These are phyloP conservation scores for Passer montanus DNA, from an alignment of 2,113 vertebrate genomes.

Conservation along the genomic window DNA sequence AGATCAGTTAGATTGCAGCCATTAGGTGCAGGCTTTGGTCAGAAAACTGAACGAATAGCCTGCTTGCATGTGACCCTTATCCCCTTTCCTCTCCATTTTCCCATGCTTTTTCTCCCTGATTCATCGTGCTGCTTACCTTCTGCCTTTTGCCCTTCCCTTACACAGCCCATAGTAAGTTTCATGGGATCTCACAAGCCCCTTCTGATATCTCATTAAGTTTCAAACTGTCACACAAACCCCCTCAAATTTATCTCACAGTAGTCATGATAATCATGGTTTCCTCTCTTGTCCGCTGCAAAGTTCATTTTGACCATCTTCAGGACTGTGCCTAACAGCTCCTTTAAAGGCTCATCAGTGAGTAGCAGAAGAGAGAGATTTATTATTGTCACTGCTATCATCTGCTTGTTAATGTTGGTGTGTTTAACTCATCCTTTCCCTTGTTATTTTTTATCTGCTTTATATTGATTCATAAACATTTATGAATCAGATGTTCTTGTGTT, in stretches of 20 bases:
- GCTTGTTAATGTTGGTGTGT: not conserved
- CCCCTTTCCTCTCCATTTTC: not conserved
- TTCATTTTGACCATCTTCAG: not conserved
- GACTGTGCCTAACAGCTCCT: not conserved
- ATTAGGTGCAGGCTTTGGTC: not conserved
- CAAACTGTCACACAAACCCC: not conserved
- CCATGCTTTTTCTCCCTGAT: not conserved
- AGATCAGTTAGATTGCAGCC: fast-evolving
- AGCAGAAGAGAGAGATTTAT: not conserved
- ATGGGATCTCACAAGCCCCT: not conserved
- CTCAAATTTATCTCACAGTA: not conserved
- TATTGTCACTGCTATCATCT: not conserved
- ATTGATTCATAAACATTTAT: not conserved
- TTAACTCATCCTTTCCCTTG: not conserved
- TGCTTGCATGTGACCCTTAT: not conserved
- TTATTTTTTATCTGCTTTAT: not conserved
- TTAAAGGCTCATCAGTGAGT: not conserved
- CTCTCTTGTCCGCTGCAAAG: not conserved
- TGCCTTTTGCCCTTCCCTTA: not conserved
- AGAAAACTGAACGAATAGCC: not conserved
- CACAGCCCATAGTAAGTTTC: not conserved
- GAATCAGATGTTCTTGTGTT: not conserved
- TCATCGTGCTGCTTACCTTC: not conserved
- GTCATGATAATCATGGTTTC: not conserved
- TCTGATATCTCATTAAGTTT: not conserved